Evolutionary conservation across 2,113 vertebrate species (phyloP).

Genomic region (Tenrec ecaudatus): DNA sequence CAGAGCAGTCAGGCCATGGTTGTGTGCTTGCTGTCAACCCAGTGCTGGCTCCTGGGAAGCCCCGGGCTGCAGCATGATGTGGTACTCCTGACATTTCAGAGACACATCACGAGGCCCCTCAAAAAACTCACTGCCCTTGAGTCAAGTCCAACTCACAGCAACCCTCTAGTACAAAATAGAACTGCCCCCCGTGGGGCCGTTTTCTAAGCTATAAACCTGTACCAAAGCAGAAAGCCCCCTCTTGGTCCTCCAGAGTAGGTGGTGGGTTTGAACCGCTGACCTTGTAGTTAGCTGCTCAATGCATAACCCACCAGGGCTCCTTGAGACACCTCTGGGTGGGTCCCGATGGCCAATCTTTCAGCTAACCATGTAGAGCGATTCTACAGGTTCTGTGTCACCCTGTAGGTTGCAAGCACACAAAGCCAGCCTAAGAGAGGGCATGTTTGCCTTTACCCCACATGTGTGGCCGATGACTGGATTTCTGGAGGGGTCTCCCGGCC

Average conservation of each 20-base stretch:
- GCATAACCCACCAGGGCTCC: background rate
- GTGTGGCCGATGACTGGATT: background rate
- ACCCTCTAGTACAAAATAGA: too few relatives aligned
- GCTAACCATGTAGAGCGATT: background rate
- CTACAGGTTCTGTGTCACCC: fast-evolving
- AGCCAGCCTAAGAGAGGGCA: background rate
- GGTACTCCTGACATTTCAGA: background rate
- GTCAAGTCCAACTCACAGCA: too few relatives aligned
- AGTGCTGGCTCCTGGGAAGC: background rate
- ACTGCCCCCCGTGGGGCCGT: too few relatives aligned
- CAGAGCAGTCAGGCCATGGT: background rate
- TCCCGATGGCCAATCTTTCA: background rate
- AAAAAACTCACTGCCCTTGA: too few relatives aligned
- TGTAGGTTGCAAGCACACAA: background rate
- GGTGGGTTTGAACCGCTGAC: too few relatives aligned
- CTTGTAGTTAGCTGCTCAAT: too few relatives aligned
- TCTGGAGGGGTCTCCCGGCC: background rate
- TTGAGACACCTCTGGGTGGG: background rate
- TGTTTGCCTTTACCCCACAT: background rate
- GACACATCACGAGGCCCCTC: background rate
- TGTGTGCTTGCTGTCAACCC: background rate
- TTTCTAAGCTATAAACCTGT: too few relatives aligned
- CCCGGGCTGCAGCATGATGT: background rate
- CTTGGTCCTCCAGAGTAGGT: too few relatives aligned
- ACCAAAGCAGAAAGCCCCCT: too few relatives aligned